phyloP scores from a whole-genome alignment of 1,140 invertebrate species.

The Eriosoma lanigerum region DNA sequence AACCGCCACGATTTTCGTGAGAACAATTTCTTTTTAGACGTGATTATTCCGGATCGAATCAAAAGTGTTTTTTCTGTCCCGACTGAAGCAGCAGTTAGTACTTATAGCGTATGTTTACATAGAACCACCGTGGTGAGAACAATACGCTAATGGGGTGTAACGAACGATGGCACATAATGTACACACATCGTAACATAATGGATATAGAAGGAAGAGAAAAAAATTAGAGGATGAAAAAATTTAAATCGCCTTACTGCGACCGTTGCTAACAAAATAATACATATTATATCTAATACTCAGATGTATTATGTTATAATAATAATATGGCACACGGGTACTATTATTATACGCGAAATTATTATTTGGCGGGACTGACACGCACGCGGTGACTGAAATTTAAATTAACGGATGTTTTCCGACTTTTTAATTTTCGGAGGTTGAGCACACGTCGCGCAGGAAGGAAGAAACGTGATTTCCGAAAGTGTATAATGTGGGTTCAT shows the following conservation, averaged over 20 bases:
- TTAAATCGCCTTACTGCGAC: not conserved
- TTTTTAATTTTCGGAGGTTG: not conserved
- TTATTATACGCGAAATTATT: too few relatives aligned
- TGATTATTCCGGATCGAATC: conserved; percentile 8
- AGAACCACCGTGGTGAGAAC: not conserved
- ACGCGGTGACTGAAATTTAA: not conserved
- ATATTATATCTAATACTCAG: too few relatives aligned
- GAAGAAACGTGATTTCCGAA: conserved; percentile 37
- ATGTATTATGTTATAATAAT: too few relatives aligned
- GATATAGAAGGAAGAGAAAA: not conserved
- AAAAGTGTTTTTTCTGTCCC: conserved; percentile 12
- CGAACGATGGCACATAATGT: not conserved
- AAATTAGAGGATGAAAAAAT: conserved; percentile 11
- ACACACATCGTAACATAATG: not conserved
- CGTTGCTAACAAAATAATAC: not conserved
- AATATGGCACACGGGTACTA: too few relatives aligned
- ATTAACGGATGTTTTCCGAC: not conserved
- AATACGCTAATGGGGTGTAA: conserved; percentile 38
- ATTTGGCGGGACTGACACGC: too few relatives aligned
- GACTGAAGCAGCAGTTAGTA: not conserved
- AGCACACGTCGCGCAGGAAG: too few relatives aligned
- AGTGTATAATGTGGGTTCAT: not conserved
- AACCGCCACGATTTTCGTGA: conserved; percentile 9
- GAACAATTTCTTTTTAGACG: not conserved
- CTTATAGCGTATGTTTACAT: not conserved